phyloP scores from a whole-genome alignment of 1,140 invertebrate species.

The Camponotus vicinus region DNA sequence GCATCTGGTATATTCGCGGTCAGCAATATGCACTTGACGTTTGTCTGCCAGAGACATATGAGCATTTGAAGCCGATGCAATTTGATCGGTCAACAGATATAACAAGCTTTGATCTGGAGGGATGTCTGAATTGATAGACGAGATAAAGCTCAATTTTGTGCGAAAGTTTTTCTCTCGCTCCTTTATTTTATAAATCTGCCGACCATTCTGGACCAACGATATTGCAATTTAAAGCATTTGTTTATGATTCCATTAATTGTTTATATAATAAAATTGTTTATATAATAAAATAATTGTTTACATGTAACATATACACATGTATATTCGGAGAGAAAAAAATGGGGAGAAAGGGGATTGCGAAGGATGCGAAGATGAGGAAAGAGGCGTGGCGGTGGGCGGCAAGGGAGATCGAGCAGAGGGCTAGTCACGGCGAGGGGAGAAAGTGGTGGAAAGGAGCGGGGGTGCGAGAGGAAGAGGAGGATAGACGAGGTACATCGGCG shows the following conservation, averaged over 20 bases:
- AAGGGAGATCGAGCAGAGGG: conserved; percentile 7
- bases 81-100: conserved; percentile 6
- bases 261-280: neutral
- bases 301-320: neutral
- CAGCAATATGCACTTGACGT: conserved; percentile 40
- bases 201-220: neutral
- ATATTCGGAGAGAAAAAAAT: neutral
- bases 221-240: neutral
- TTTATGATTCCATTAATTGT: neutral
- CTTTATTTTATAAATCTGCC: neutral
- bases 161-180: neutral
- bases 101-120: conserved; percentile 32
- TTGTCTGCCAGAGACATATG: neutral
- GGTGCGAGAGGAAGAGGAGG: neutral
- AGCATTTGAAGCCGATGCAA: conserved; percentile 26
- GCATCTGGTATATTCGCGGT: neutral
- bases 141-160: neutral
- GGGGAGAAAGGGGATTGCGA: conserved; percentile 6
- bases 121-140: neutral
- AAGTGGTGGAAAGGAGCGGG: neutral
- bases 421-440: conserved; percentile 10
- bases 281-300: too few relatives aligned
- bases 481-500: neutral
- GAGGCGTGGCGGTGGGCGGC: conserved; percentile 31
- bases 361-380: conserved; percentile 23